A percentile compares a stretch with the other conserved stretches of the same genome.
These are phyloP conservation scores for Anhinga rufa DNA, from an alignment of 2,113 vertebrate genomes.

Conservation along the genomic window DNA sequence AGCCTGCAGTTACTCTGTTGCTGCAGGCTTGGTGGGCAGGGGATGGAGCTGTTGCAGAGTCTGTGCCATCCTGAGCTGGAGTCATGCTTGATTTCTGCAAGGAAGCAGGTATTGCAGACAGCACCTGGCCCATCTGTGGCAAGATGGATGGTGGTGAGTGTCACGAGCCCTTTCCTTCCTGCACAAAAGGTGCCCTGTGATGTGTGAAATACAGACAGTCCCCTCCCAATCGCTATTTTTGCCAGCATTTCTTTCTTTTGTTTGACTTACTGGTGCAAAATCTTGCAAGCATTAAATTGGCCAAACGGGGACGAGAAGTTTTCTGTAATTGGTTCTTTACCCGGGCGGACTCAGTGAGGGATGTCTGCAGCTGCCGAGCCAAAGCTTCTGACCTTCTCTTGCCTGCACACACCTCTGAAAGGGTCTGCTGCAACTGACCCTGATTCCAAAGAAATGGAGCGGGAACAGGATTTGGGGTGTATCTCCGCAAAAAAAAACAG, in stretches of 20 bases:
- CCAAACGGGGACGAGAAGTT: not conserved
- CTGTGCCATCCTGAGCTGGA: not conserved
- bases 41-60: not conserved
- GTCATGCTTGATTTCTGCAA: not conserved
- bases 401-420: not conserved
- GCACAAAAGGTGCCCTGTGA: not conserved
- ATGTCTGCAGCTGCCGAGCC: not conserved
- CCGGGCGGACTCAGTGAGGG: rapidly evolving
- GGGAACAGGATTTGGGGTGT: not conserved
- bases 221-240: not conserved
- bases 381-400: not conserved
- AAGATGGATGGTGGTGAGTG: not conserved
- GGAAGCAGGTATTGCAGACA: not conserved
- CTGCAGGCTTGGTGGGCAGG: not conserved
- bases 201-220: not conserved
- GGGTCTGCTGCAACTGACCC: not conserved
- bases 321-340: not conserved
- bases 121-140: not conserved
- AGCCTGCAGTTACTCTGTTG: rapidly evolving
- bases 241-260: not conserved
- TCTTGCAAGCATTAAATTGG: not conserved
- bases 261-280: not conserved
- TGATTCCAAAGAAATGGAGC: not conserved
- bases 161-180: conserved; percentile 5
- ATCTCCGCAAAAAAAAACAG: not conserved